A percentile compares a stretch with the other conserved stretches of the same genome.
These are phyloP conservation scores for Melanotus villosus DNA, from an alignment of 2,888 invertebrate genomes.

Conservation along the genomic window DNA sequence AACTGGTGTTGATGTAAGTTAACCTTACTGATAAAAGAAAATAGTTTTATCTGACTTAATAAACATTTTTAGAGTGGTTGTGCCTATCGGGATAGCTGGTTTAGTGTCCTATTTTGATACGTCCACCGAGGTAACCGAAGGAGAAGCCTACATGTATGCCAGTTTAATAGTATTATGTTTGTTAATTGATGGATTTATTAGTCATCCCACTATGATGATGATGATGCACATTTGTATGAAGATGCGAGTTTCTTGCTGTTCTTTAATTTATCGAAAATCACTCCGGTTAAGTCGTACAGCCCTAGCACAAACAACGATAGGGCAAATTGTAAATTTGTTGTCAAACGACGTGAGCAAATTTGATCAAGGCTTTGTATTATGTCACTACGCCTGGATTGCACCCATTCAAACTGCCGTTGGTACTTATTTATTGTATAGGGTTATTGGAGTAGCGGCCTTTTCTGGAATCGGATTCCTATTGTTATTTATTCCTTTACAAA, in stretches of 20 bases:
- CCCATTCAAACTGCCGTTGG: constrained; percentile 75
- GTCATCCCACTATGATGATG: constrained; percentile 90
- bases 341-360: constrained; percentile 83
- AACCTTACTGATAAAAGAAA: not conserved
- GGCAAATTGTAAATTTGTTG: constrained; percentile 69
- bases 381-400: constrained; percentile 86
- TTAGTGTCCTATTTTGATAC: constrained; percentile 76
- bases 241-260: constrained; percentile 86
- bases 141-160: constrained; percentile 84
- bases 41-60: not conserved
- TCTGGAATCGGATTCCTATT: constrained; percentile 68
- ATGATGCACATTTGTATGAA: constrained; percentile 89
- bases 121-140: constrained; percentile 48
- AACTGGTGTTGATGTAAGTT: constrained; percentile 64
- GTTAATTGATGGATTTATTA: constrained; percentile 58
- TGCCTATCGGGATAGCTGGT: constrained; percentile 73
- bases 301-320: constrained; percentile 73
- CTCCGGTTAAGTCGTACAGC: constrained; percentile 69
- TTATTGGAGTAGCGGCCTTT: constrained; percentile 67
- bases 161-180: constrained; percentile 73
- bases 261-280: constrained; percentile 85
- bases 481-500: constrained; percentile 65
- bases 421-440: constrained; percentile 70
- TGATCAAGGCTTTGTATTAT: constrained; percentile 89
- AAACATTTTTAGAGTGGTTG: constrained; percentile 57